Base-by-base conservation (phyloP, 2,113 vertebrate genomes). In the Jacana jacana region DNA sequence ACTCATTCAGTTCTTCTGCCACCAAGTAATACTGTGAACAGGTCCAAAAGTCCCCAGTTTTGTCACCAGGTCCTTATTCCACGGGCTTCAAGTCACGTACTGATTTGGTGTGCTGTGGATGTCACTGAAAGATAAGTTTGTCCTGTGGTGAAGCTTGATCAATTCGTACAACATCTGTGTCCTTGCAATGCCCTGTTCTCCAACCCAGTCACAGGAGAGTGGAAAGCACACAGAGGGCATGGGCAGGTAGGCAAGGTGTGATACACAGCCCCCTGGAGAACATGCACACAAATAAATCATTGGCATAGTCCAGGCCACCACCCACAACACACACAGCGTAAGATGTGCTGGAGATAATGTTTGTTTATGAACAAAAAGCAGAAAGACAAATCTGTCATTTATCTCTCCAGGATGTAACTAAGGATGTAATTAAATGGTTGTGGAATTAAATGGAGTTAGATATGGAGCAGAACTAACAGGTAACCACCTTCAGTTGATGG, bases 351-450 rank as follows among this genome's bases (percentile, higher is more conserved):
- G n/a, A 68, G 60, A 22, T 86, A 23, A 71, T 15, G 16, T 78
- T 86, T 81, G 11, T 51, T 92, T 63, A 30, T 37, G 3, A 78
- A 40, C 30, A 72, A 27, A 66, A 12, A 16, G 19, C 13, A 10
- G 10, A 80, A 77, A 40, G 24, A 13, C 6, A 79, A 72, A 88
- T 78, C 23, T 75, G 39, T 42, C 42, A 88, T 72, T 81, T 64
- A 28, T n/a, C 31, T 64, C 12, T 54, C 55, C 86, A 78, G 81
- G 86, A 75, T 86, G 60, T 94, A 81, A 46, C 27, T 90, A 75
- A 94, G 84, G 84, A 78, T 96, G 46, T 89, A 52, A 13, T 61
- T 40, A 57, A 37, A 4, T 31, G 37, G 11, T 72, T 3, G 8
- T 66, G 55, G 44, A 82, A 82, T 89, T 89, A 57, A 87, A 65